Evolutionary conservation across 2,888 invertebrate genomes (phyloP).

Genomic region (Maniola hyperantus): DNA sequence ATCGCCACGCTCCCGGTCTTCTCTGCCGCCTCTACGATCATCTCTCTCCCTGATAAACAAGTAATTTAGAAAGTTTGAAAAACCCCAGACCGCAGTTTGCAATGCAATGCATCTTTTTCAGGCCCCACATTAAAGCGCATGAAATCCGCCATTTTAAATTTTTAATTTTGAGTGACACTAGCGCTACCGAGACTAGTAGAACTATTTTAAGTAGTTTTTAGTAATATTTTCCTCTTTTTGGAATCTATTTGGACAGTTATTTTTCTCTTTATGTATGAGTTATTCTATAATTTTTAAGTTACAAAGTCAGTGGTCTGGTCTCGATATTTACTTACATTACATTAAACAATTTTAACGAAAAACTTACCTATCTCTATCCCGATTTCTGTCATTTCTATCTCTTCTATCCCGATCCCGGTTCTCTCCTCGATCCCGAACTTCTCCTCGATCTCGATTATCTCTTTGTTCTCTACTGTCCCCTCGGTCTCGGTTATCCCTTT

Average conservation of each 20-base stretch:
- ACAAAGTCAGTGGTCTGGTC: no score
- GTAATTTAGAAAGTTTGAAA: not conserved
- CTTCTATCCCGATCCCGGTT: constrained; percentile 21
- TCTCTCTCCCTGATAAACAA: constrained; percentile 45
- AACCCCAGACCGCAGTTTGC: not conserved
- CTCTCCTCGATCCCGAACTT: constrained; percentile 34
- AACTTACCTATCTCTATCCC: constrained; percentile 44
- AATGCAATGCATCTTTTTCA: no score
- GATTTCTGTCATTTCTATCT: constrained; percentile 9
- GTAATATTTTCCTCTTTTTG: no score
- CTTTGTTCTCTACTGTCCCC: constrained; percentile 47
- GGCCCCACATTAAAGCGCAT: no score
- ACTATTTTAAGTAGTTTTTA: no score
- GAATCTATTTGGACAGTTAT: no score
- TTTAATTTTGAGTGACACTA: no score
- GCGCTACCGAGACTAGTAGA: no score
- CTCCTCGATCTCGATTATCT: constrained; percentile 27
- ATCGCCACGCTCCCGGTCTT: constrained; percentile 49
- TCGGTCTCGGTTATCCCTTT: constrained; percentile 51
- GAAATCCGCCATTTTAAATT: no score
- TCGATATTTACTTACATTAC: no score
- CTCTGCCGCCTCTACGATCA: constrained; percentile 49
- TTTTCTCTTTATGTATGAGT: no score
- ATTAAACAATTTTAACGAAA: not conserved
- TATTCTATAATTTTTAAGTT: no score